Evolutionary conservation across 1,140 invertebrate genomes (phyloP), one percentile per base, ranked within the genome.

Genomic region (Steinernema khuongi): DNA sequence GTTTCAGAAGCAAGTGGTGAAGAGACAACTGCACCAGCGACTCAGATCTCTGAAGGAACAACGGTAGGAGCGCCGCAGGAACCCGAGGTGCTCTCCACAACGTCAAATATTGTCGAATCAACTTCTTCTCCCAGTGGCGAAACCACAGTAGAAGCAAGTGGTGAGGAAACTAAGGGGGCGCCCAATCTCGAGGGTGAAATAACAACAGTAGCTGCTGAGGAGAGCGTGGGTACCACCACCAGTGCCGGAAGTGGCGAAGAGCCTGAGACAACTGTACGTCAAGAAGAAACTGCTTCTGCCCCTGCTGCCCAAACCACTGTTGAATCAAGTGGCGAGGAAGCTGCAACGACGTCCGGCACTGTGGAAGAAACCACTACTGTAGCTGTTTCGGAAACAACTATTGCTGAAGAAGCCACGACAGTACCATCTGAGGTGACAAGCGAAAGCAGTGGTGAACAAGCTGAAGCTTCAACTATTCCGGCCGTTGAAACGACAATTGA

Each of bases 141-240:
- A 19, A 7, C 7, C 66, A 7, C 22, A 19, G 30, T 67, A 26
- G 66, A 67, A 29, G 66, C 19, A 67, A 67, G 66, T 19, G 66
- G 66, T 26, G 66, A 67, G 19, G 66, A n/a, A n/a, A n/a, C n/a
- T n/a, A n/a, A n/a, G n/a, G n/a, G n/a, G n/a, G n/a, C n/a, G n/a
- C n/a, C n/a, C n/a, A n/a, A n/a, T n/a, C 60, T 70, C 11, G 69
- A 36, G 31, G 69, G 41, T 43, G 69, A 70, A 31, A 36, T 70
- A 19, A 44, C 69, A 1, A 70, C 44, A 28, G 29, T 70, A 18
- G 69, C 69, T n/a, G 36, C 19, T 1, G 32, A 70, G 11, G 36
- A 70, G 1, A 41, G 68, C 14, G 68, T 70, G 0, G 44, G 44
- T 36, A 22, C 30, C 14, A 70, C 68, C 1, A 17, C 11, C 26